These are phyloP conservation scores for Diarsia dahlii DNA, from an alignment of 2,888 invertebrate species.

Conservation along the genomic window DNA sequence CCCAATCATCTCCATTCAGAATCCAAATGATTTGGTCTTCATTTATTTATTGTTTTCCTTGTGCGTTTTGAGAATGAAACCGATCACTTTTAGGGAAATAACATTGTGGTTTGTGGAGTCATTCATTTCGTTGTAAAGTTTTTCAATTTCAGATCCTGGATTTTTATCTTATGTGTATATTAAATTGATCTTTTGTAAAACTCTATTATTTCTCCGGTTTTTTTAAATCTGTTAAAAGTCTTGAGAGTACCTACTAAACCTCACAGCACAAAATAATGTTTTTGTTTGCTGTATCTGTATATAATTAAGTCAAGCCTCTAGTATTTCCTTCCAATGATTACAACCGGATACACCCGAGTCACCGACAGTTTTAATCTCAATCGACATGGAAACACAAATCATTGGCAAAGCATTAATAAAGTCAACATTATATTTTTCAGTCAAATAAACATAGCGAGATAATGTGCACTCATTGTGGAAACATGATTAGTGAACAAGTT, in stretches of 20 bases:
- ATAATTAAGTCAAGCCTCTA: background rate
- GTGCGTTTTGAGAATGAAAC: slow-evolving; percentile 21
- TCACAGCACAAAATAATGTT: background rate
- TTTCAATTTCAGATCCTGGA: background rate
- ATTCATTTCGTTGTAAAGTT: slow-evolving; percentile 21
- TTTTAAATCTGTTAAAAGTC: background rate
- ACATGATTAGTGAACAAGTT: slow-evolving; percentile 45
- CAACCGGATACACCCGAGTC: slow-evolving; percentile 27
- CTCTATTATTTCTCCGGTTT: background rate
- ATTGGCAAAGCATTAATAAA: slow-evolving; percentile 26
- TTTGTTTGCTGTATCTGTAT: background rate
- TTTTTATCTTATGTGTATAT: slow-evolving; percentile 4
- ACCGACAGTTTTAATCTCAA: slow-evolving; percentile 39
- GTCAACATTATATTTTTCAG: slow-evolving; percentile 46
- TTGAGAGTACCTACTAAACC: background rate
- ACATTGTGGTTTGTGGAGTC: background rate
- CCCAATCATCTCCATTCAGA: slow-evolving; percentile 50
- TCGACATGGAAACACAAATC: slow-evolving; percentile 46
- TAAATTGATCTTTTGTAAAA: background rate
- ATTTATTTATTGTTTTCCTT: slow-evolving; percentile 37
- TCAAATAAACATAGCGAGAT: slow-evolving; percentile 42
- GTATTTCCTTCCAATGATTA: slow-evolving; percentile 17
- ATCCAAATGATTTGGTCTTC: slow-evolving; percentile 26
- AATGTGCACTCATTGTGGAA: slow-evolving; percentile 49
- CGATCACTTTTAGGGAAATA: slow-evolving; percentile 34